phyloP scores from a whole-genome alignment of 2,797 vertebrate genomes.

The Malurus splendens region DNA sequence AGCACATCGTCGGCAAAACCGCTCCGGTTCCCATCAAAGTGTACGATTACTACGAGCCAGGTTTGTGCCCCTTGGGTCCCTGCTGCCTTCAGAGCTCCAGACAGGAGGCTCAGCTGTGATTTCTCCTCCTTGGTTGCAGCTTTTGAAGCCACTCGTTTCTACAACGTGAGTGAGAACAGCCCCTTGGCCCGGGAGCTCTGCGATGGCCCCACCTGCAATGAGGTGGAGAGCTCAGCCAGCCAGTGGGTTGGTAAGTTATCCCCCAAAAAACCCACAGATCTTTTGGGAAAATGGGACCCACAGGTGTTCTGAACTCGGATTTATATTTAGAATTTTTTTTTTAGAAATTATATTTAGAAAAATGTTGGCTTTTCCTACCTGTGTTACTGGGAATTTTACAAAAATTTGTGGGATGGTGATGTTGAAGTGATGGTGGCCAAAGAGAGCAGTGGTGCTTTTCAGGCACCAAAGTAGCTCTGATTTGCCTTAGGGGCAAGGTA shows the following conservation, averaged over 20 bases:
- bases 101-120: background rate
- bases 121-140: constrained; percentile 64
- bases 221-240: constrained; percentile 88
- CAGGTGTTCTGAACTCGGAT: background rate
- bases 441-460: background rate
- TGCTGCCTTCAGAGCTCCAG: background rate
- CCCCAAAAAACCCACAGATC: background rate
- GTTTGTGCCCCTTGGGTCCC: constrained; percentile 51
- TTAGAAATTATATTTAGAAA: background rate
- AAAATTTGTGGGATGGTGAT: background rate
- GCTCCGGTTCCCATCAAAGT: constrained; percentile 89
- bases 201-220: constrained; percentile 87
- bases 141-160: constrained; percentile 92
- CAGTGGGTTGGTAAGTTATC: constrained; percentile 81
- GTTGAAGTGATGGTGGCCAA: too few species aligned
- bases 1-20: constrained; percentile 91
- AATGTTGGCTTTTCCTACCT: fast-evolving
- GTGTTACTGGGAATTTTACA: background rate
- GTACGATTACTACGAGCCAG: constrained; percentile 94
- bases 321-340: background rate
- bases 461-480: background rate
- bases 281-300: background rate
- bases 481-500: background rate
- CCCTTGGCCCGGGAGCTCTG: constrained; percentile 87
- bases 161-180: constrained; percentile 89